Evolutionary conservation across 2,888 invertebrate species (phyloP).

Genomic region (Apomyelois bistriatella): DNA sequence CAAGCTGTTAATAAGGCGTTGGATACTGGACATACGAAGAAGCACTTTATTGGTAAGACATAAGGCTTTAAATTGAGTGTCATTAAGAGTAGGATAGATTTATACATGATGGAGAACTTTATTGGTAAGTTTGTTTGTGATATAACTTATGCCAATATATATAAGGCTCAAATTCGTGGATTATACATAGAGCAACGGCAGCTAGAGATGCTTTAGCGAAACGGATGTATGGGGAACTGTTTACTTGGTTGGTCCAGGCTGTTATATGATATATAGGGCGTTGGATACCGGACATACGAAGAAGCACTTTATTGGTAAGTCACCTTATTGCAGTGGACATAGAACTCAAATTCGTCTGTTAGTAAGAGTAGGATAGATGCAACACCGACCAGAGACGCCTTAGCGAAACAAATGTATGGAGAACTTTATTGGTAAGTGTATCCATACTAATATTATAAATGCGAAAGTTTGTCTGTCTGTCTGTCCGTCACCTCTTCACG

Average conservation of each 20-base stretch:
- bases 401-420: conserved; percentile 97
- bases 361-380: too few species aligned
- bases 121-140: too few species aligned
- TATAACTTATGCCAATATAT: too few species aligned
- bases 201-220: conserved; percentile 98
- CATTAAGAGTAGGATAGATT: too few species aligned
- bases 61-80: too few species aligned
- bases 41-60: conserved; percentile 71
- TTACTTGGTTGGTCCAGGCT: conserved; percentile 94
- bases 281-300: conserved; percentile 84
- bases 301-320: conserved; percentile 75
- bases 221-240: conserved; percentile 94
- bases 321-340: too few species aligned
- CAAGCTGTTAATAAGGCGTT: conserved; percentile 91
- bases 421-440: too few species aligned
- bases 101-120: conserved; percentile 84
- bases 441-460: too few species aligned
- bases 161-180: too few species aligned
- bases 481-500: too few species aligned
- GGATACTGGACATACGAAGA: conserved; percentile 82
- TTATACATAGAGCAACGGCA: conserved; percentile 86
- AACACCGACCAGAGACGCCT: conserved; percentile 91
- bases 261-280: conserved; percentile 95
- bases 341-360: too few species aligned
- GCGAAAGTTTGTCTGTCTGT: conserved; percentile 97